Evolutionary conservation across 2,113 vertebrate genomes (phyloP), one percentile per base, ranked within the genome.

Genomic region (Cariama cristata): DNA sequence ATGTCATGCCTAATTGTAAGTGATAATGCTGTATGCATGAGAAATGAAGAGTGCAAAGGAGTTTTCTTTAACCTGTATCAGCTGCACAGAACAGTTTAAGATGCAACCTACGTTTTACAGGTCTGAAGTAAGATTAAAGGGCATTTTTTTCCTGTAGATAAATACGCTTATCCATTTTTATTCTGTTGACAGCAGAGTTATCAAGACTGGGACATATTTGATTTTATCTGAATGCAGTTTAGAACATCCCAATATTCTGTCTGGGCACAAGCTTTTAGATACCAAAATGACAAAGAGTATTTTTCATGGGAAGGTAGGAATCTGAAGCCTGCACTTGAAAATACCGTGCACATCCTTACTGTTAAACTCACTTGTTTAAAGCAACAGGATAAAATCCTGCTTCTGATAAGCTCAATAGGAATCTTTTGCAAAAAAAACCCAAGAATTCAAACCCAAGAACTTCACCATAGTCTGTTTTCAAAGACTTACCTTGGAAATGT

Each of bases 1-100:
- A 86, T 82, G 95, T 84, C 86, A 33, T 4, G 27, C 52, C 94
- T 88, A 79, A 86, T 86, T 95, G 88, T 79, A 83, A 49, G 32
- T 55, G 79, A 50, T 88, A 77, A 68, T 69, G 63, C 86, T 80
- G 55, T 14, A 12, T 79, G 90, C 92, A 23, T 90, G 82, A 52
- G 63, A 76, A 80, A 86, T 59, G 74, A 84, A 58, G 28, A 92
- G 45, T 22, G 77, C 79, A 71, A 35, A 81, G 88, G 72, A 74
- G 47, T 52, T 67, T 64, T 60, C 71, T 88, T 71, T 55, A 60
- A 86, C 88, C 79, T 84, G 1, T 40, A 92, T 77, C n/a, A 49
- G 55, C 68, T 72, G 88, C 68, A 50, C 23, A 5, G 32, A 92
- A 9, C 72, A 86, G 47, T 40, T 86, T 19, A 74, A 77, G 72